These are phyloP conservation scores for Rostratula benghalensis DNA, from an alignment of 2,113 vertebrate species.

Conservation along the genomic window DNA sequence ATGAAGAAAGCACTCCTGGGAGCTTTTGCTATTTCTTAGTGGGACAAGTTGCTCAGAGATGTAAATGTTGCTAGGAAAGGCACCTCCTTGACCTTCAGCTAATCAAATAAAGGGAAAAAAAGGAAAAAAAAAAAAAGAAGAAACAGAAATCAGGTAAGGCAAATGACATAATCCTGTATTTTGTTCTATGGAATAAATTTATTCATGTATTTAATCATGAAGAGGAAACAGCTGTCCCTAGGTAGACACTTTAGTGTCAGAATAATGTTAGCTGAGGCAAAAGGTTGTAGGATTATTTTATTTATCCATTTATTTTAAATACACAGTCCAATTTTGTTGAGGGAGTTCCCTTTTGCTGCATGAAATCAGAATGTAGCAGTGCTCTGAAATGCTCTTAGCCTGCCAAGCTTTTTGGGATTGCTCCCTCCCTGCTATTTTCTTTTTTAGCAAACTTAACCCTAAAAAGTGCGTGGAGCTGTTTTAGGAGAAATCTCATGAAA, in stretches of 20 bases:
- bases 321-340: background rate
- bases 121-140: background rate
- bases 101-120: background rate
- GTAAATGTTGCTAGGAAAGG: background rate
- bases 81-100: background rate
- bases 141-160: background rate
- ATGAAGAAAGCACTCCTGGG: background rate
- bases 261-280: slow-evolving; percentile 40
- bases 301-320: background rate
- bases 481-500: background rate
- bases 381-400: background rate
- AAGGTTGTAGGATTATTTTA: background rate
- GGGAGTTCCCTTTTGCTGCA: slow-evolving; percentile 63
- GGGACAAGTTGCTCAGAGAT: background rate
- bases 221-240: slow-evolving; percentile 43
- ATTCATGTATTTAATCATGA: slow-evolving; percentile 55
- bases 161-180: slow-evolving; percentile 7
- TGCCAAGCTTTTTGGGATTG: slow-evolving; percentile 5
- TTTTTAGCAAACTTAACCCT: background rate
- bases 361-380: slow-evolving; percentile 37
- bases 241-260: slow-evolving; percentile 37
- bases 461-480: background rate
- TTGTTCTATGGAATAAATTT: slow-evolving; percentile 43
- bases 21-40: background rate
- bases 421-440: background rate